Evolutionary conservation across 2,888 invertebrate genomes (phyloP).

Genomic region (Mimas tiliae): DNA sequence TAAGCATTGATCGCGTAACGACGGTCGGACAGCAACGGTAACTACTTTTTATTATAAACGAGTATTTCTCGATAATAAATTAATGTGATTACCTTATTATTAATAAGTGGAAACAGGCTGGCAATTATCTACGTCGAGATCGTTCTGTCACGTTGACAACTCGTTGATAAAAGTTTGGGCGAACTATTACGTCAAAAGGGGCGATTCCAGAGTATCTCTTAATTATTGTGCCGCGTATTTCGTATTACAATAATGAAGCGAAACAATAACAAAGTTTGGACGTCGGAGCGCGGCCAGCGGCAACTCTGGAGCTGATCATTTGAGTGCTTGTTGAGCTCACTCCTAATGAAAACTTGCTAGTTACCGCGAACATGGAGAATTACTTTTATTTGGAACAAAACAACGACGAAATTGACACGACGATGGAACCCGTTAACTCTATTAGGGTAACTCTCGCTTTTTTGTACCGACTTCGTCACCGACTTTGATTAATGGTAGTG

Average conservation of each 20-base stretch:
- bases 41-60: constrained; percentile 56
- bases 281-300: constrained; percentile 66
- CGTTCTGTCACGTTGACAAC: constrained; percentile 67
- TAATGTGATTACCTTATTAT: constrained; percentile 68
- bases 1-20: constrained; percentile 57
- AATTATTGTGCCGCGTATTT: constrained; percentile 81
- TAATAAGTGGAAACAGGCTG: constrained; percentile 60
- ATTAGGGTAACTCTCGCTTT: constrained; percentile 39
- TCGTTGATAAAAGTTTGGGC: constrained; percentile 71
- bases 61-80: constrained; percentile 57
- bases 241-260: constrained; percentile 83
- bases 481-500: constrained; percentile 25
- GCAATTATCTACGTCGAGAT: constrained; percentile 73
- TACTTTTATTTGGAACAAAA: constrained; percentile 67
- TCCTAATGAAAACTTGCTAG: constrained; percentile 81
- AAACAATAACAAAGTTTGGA: constrained; percentile 83
- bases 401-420: constrained; percentile 55
- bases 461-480: constrained; percentile 12
- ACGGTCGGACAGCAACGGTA: constrained; percentile 43
- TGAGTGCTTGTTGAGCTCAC: constrained; percentile 77
- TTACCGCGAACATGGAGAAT: constrained; percentile 62
- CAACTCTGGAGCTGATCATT: constrained; percentile 75
- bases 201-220: constrained; percentile 78
- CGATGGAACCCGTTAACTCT: constrained; percentile 48
- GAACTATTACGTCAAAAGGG: constrained; percentile 74